phyloP scores from a whole-genome alignment of 1,140 invertebrate genomes.

The Rhizoglyphus robini region DNA sequence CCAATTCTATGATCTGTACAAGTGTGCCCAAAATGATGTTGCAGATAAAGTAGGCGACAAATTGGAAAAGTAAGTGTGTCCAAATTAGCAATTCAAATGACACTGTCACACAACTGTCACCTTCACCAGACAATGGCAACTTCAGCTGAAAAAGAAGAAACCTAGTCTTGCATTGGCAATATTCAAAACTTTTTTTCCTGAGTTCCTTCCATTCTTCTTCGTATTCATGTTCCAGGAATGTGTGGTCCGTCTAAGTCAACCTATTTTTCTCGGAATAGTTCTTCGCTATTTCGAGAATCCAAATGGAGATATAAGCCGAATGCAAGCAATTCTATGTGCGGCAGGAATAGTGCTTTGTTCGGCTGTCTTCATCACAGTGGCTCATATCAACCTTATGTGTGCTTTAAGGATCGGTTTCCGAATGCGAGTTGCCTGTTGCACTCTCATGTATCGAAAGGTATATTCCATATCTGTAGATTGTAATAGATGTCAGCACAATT shows the following conservation, averaged over 20 bases:
- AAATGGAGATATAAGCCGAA: not conserved
- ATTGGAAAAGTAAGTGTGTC: conserved; percentile 13
- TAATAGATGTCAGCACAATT: not conserved
- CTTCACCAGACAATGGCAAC: conserved; percentile 23
- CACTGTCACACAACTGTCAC: not conserved
- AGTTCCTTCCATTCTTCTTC: conserved; percentile 21
- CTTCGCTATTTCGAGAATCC: conserved; percentile 23
- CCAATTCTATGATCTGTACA: conserved; percentile 19
- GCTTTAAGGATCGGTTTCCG: conserved; percentile 33
- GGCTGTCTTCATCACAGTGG: not conserved
- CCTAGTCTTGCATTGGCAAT: conserved; percentile 24
- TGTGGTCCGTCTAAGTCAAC: conserved; percentile 15
- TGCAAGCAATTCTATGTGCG: conserved; percentile 32
- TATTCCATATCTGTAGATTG: not conserved
- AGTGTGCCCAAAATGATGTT: conserved; percentile 16
- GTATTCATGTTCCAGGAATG: conserved; percentile 14
- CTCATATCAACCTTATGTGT: not conserved
- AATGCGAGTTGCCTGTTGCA: conserved; percentile 40
- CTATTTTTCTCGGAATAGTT: conserved; percentile 19
- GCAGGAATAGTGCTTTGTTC: conserved; percentile 44
- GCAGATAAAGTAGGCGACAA: conserved; percentile 1
- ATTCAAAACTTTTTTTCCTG: conserved; percentile 18
- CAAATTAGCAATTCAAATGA: not conserved
- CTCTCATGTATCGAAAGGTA: conserved; percentile 39
- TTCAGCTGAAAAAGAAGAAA: conserved; percentile 21